Evolutionary conservation across 2,113 vertebrate species (phyloP).

Genomic region (Scopus umbretta): DNA sequence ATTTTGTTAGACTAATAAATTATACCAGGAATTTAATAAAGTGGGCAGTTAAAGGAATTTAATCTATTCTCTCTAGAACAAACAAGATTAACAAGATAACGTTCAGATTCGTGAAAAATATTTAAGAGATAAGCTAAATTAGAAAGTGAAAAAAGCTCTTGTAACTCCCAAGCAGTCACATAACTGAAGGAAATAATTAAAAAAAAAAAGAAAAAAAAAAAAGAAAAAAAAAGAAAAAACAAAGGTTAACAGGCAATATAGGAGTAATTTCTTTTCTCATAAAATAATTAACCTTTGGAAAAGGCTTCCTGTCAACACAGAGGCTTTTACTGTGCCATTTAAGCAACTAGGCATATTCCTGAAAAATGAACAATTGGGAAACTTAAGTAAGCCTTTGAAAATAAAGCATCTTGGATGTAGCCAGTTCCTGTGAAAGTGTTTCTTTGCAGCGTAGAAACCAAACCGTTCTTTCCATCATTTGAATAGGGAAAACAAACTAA

Average conservation of each 20-base stretch:
- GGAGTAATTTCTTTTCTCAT: conserved; percentile 58
- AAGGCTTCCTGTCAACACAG: conserved; percentile 60
- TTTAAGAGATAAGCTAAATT: conserved; percentile 67
- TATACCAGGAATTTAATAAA: conserved; percentile 76
- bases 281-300: conserved; percentile 73
- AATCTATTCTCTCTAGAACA: conserved; percentile 71
- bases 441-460: not conserved
- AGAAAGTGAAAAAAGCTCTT: conserved; percentile 58
- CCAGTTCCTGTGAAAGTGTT: not conserved
- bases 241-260: conserved; percentile 66
- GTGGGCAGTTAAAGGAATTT: conserved; percentile 72
- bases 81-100: conserved; percentile 74
- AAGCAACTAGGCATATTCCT: conserved; percentile 42
- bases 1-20: conserved; percentile 76
- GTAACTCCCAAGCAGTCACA: not conserved
- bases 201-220: not conserved
- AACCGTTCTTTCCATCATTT: not conserved
- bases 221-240: conserved; percentile 38
- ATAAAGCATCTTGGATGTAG: not conserved
- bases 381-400: conserved; percentile 10
- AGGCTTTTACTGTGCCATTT: conserved; percentile 33
- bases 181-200: conserved; percentile 60
- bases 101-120: conserved; percentile 64
- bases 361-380: conserved; percentile 21
- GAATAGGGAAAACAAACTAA: not conserved